Conservation (phyloP, 2,888 invertebrate species). For the Drosophila mimetica region DNA sequence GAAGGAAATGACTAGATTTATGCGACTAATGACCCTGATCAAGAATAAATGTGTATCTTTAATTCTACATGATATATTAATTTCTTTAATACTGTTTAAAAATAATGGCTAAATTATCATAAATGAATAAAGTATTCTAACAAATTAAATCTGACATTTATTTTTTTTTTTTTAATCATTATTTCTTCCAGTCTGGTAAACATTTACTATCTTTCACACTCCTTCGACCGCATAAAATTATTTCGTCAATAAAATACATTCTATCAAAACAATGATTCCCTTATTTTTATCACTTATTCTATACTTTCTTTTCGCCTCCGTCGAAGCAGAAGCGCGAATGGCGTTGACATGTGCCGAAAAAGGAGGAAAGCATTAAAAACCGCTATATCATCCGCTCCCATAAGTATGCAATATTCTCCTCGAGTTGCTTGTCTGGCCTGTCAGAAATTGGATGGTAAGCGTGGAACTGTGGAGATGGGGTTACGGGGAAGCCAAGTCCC, state of each 20-base stretch:
- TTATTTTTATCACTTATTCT: conserved; percentile 26
- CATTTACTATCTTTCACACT: no score
- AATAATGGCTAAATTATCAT: no score
- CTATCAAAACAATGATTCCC: background rate
- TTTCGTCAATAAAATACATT: background rate
- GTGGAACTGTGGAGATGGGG: background rate
- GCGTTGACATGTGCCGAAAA: conserved; percentile 68
- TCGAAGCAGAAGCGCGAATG: conserved; percentile 57
- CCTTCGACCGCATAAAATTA: background rate
- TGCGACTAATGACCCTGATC: no score
- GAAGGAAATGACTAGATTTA: no score
- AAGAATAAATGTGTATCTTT: no score
- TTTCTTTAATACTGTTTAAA: no score
- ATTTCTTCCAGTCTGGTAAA: no score
- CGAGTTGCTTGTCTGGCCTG: conserved; percentile 67
- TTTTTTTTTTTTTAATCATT: no score
- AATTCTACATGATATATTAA: no score
- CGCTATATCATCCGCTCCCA: conserved; percentile 77
- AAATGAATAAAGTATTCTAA: no score
- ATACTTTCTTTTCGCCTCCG: conserved; percentile 43
- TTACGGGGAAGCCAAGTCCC: conserved; percentile 42
- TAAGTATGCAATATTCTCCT: conserved; percentile 75
- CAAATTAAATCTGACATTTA: no score
- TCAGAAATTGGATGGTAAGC: conserved; percentile 33
- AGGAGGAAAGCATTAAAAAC: conserved; percentile 70